Percentiles rank a stretch among this genome's conserved stretches.
phyloP scores from a whole-genome alignment of 2,888 invertebrate genomes.

The Polymixis flavicincta region DNA sequence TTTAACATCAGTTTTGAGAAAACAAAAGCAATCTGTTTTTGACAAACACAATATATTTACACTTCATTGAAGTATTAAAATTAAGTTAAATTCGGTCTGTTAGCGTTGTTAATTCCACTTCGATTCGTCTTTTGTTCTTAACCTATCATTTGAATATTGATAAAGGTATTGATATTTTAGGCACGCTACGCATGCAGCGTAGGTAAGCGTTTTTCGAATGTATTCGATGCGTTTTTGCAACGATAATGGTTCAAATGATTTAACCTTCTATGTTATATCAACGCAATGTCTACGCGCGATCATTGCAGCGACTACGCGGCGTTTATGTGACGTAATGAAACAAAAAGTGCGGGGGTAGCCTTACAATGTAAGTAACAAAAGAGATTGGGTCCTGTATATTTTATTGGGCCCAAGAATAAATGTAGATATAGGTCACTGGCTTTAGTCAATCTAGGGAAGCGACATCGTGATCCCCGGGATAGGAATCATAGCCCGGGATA shows the following conservation, averaged over 20 bases:
- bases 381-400: background rate
- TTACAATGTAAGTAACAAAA: background rate
- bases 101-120: slow-evolving; percentile 22
- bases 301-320: background rate
- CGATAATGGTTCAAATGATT: background rate
- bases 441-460: slow-evolving; percentile 12
- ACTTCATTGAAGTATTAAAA: slow-evolving; percentile 19
- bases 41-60: slow-evolving; percentile 4
- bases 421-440: slow-evolving; percentile 3
- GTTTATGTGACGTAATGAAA: too few relatives aligned
- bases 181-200: background rate
- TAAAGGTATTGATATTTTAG: slow-evolving; percentile 9
- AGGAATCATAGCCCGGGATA: background rate
- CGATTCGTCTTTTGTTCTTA: slow-evolving; percentile 21
- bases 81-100: slow-evolving; percentile 10
- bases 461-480: slow-evolving; percentile 14
- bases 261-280: background rate
- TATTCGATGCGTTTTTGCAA: background rate
- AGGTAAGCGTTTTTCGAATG: background rate
- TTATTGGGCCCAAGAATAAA: slow-evolving; percentile 25
- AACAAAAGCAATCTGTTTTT: background rate
- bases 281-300: background rate
- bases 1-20: too few relatives aligned
- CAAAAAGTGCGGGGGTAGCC: background rate
- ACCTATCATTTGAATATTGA: slow-evolving; percentile 5